A percentile compares a stretch with the other conserved stretches of the same genome.
These are phyloP conservation scores for Phalloptychus januarius DNA, from an alignment of 2,797 vertebrate genomes.

Conservation along the genomic window DNA sequence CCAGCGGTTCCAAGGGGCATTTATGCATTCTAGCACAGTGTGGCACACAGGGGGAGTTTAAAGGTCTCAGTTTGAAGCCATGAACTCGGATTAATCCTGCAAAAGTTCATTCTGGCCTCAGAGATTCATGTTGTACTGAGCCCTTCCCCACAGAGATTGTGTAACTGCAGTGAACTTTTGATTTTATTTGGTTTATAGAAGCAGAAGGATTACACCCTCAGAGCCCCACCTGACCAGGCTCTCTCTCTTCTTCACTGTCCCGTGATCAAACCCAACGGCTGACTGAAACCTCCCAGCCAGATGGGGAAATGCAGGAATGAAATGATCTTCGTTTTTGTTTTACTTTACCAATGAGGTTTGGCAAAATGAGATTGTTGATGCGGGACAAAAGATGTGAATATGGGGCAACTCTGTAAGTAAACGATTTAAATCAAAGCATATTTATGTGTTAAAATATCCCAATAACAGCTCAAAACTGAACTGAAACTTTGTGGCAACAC, in stretches of 20 bases:
- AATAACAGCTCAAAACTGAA: background rate
- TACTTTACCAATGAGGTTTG: background rate
- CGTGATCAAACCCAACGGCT: constrained; percentile 41
- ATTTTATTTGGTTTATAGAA: constrained; percentile 64
- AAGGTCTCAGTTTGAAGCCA: constrained; percentile 60
- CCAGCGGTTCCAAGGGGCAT: background rate
- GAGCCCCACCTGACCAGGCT: constrained; percentile 64
- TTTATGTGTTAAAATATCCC: background rate
- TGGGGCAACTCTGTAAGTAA: background rate
- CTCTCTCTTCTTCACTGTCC: constrained; percentile 41
- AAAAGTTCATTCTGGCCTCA: constrained; percentile 73
- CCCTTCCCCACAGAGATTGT: constrained; percentile 67
- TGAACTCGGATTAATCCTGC: constrained; percentile 76
- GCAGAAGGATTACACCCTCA: constrained; percentile 63
- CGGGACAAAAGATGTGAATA: constrained; percentile 54
- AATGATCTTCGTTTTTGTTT: constrained; percentile 8
- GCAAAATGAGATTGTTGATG: constrained; percentile 12
- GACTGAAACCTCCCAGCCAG: constrained; percentile 42
- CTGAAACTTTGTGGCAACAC: background rate
- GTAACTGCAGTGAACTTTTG: constrained; percentile 69
- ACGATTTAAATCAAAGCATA: background rate
- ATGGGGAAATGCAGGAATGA: constrained; percentile 38
- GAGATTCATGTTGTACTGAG: constrained; percentile 59
- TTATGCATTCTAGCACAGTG: constrained; percentile 32
- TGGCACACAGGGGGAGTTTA: constrained; percentile 44